These are phyloP conservation scores for Tipula unca DNA, from an alignment of 2,888 invertebrate genomes.

Conservation along the genomic window DNA sequence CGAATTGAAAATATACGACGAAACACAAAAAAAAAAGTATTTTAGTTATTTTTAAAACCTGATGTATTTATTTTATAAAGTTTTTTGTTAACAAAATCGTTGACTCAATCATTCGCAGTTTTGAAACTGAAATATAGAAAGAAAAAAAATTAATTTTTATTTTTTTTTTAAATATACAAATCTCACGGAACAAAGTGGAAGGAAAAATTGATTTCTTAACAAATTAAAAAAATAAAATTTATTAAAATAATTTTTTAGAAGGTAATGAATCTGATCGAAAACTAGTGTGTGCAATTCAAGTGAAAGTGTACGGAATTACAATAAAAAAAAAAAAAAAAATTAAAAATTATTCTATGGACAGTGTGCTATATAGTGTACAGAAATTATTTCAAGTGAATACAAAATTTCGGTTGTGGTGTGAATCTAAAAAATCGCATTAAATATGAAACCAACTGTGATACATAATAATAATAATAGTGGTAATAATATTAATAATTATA, in stretches of 20 bases:
- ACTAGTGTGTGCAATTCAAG: background rate
- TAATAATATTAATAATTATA: slow-evolving; percentile 22
- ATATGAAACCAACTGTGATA: slow-evolving; percentile 39
- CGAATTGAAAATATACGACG: background rate
- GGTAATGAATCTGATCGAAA: background rate
- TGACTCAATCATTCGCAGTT: slow-evolving; percentile 14
- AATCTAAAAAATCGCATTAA: slow-evolving; percentile 20
- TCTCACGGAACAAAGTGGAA: background rate
- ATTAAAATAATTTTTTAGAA: background rate
- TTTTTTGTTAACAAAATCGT: background rate
- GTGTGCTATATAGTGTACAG: background rate
- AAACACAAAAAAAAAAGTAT: background rate
- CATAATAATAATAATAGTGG: slow-evolving; percentile 29
- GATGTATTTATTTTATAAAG: background rate
- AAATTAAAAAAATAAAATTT: background rate
- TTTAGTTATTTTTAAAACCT: slow-evolving; percentile 9
- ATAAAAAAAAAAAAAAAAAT: background rate
- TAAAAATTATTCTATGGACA: background rate
- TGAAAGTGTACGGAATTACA: background rate
- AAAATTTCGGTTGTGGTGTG: background rate
- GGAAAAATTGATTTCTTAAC: background rate
- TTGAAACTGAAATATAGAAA: background rate
- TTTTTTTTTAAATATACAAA: background rate
- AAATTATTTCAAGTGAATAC: background rate
- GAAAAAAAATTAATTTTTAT: background rate